Evolutionary conservation across 2,113 vertebrate species (phyloP), one percentile per base, ranked within the genome.

Genomic region (Trichomycterus rosablanca): DNA sequence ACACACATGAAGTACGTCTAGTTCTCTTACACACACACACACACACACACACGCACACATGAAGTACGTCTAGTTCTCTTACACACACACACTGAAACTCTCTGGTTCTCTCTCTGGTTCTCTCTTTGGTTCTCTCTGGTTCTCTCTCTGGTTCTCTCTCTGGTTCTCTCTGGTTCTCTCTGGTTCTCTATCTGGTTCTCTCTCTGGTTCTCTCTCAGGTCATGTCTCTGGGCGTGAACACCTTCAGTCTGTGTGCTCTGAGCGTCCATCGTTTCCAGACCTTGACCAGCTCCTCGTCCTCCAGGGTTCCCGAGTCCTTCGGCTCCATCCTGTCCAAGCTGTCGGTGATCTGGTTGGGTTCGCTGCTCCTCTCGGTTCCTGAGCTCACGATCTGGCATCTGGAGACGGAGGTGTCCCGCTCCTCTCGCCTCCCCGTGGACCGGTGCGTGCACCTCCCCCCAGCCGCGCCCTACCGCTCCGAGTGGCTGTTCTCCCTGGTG

Each of bases 231-330:
- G 95, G 96, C 0, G 88, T 98, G 50, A 92, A 89, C 46, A 97
- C 96, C 15, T 98, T 98, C 82, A 96, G 93, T 72, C 90, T 98
- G 46, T 98, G 96, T 0, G 95, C 96, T 0, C 81, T 98, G 74
- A 92, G 93, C 48, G 97, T 98, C 0, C 94, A 98, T 71, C 89
- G 93, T 22, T 98, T 98, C 82, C 94, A 97, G 0, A 84, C 86
- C 0, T 91, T 93, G 70, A 94, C 93, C 20, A 90, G 86, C 63
- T 84, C 90, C 2, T 84, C 83, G 67, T 79, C 86, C 73, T 44
- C 53, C 5, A 45, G 30, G 26, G 32, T 16, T 6, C 16, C 37
- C 1, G 96, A 98, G 80, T 79, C 84, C 7, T 98, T 95, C 67
- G 89, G 81, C 40, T 94, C 96, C 53, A 97, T 98, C 77, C 71